A percentile compares a stretch with the other conserved stretches of the same genome.
Evolutionary conservation across 1,140 invertebrate genomes (phyloP).

Genomic region (Diabrotica undecimpunctata): DNA sequence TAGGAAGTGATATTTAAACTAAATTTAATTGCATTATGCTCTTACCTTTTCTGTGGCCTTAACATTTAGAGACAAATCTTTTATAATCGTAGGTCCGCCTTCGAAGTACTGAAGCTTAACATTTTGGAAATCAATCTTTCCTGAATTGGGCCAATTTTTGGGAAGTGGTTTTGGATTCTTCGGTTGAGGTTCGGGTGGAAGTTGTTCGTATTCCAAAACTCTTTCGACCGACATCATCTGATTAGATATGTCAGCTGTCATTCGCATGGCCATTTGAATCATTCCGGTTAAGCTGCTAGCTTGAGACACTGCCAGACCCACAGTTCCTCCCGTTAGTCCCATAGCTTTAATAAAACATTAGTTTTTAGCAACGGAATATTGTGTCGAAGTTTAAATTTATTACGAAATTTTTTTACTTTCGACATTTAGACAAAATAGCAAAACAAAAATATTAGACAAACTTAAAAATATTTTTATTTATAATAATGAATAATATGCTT

Average conservation of each 20-base stretch:
- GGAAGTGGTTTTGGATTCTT: conserved; percentile 46
- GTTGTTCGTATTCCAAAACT: conserved; percentile 68
- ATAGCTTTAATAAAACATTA: conserved; percentile 19
- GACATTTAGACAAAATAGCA: too few relatives aligned
- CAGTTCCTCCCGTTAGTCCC: conserved; percentile 51
- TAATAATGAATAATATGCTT: conserved; percentile 8
- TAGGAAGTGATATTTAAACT: too few relatives aligned
- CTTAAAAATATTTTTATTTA: too few relatives aligned
- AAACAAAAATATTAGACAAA: too few relatives aligned
- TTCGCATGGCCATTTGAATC: conserved; percentile 69
- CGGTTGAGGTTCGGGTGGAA: conserved; percentile 57
- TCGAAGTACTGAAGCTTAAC: conserved; percentile 55
- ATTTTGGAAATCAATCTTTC: conserved; percentile 50
- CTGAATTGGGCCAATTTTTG: conserved; percentile 47
- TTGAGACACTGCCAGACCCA: conserved; percentile 58
- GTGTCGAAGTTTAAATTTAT: too few relatives aligned
- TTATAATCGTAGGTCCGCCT: conserved; percentile 56
- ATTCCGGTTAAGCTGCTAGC: conserved; percentile 53
- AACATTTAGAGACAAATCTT: conserved; percentile 57
- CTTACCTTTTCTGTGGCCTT: conserved; percentile 73
- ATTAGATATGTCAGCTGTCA: conserved; percentile 74
- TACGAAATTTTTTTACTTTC: too few relatives aligned
- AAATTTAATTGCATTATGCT: too few relatives aligned
- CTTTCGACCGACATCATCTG: conserved; percentile 78
- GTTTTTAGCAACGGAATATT: not conserved